Conservation (phyloP, 2,888 invertebrate genomes). For the Amphipoea oculea region DNA sequence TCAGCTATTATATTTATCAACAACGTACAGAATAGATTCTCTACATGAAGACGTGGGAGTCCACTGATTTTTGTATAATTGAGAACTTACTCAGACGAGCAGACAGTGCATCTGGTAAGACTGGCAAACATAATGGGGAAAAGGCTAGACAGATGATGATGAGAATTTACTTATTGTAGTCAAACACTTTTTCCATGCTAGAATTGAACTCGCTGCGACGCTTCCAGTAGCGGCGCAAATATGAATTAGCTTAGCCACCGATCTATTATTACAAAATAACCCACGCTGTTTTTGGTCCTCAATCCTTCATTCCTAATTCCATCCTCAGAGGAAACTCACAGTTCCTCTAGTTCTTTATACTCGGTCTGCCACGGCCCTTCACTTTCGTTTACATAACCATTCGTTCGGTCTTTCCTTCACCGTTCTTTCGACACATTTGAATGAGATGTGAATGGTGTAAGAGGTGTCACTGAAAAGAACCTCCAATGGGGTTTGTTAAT, state of each 20-base stretch:
- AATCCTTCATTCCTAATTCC: background rate
- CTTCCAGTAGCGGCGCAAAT: background rate
- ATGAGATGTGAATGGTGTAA: conserved; percentile 45
- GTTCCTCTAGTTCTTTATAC: conserved; percentile 4
- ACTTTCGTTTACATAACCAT: conserved; percentile 59
- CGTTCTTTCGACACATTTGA: conserved; percentile 51
- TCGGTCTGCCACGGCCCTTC: conserved; percentile 53
- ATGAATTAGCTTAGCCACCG: background rate
- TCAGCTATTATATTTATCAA: background rate
- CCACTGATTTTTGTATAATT: no score
- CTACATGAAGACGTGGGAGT: no score
- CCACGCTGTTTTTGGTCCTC: no score
- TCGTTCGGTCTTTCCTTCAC: conserved; percentile 50
- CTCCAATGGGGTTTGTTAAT: conserved; percentile 18
- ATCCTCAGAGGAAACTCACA: conserved; percentile 13
- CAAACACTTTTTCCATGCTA: background rate
- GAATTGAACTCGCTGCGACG: background rate
- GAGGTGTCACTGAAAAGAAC: conserved; percentile 45
- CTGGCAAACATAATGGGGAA: background rate
- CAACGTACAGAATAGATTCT: no score
- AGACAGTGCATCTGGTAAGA: background rate
- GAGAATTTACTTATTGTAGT: background rate
- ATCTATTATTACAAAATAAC: background rate
- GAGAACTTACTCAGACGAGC: no score
- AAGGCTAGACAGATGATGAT: background rate